A percentile compares a stretch with the other conserved stretches of the same genome.
Evolutionary conservation across 2,888 invertebrate genomes (phyloP).

Genomic region (Dasypolia templi): DNA sequence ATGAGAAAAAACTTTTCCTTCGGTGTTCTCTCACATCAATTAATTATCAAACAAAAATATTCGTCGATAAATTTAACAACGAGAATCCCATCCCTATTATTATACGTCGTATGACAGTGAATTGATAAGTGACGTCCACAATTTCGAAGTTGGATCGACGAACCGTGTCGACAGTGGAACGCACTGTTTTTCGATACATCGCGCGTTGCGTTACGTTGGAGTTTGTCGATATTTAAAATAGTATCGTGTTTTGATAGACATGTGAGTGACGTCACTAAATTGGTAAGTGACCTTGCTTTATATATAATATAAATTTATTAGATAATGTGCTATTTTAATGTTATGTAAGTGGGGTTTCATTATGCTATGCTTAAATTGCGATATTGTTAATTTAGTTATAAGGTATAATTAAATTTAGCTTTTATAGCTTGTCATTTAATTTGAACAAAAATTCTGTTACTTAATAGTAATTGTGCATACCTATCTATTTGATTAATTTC

Average conservation of each 20-base stretch:
- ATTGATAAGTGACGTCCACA: conserved; percentile 62
- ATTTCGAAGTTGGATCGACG: conserved; percentile 60
- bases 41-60: neutral
- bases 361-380: neutral
- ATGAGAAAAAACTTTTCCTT: neutral
- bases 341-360: neutral
- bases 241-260: neutral
- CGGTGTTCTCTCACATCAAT: too few relatives aligned
- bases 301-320: neutral
- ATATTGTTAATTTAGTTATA: neutral
- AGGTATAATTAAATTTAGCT: neutral
- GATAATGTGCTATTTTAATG: conserved; percentile 1
- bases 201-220: conserved; percentile 2
- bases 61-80: conserved; percentile 16
- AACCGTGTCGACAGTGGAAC: conserved; percentile 63
- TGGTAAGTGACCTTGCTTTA: conserved; percentile 42
- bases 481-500: too few relatives aligned
- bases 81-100: conserved; percentile 39
- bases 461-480: too few relatives aligned
- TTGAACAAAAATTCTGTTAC: too few relatives aligned
- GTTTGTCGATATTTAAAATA: conserved; percentile 13
- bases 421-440: too few relatives aligned
- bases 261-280: conserved; percentile 11
- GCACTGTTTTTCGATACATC: conserved; percentile 61
- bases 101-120: conserved; percentile 40